Conservation (phyloP, 2,888 invertebrate species). For the Lepidocyrtinus sp. region DNA sequence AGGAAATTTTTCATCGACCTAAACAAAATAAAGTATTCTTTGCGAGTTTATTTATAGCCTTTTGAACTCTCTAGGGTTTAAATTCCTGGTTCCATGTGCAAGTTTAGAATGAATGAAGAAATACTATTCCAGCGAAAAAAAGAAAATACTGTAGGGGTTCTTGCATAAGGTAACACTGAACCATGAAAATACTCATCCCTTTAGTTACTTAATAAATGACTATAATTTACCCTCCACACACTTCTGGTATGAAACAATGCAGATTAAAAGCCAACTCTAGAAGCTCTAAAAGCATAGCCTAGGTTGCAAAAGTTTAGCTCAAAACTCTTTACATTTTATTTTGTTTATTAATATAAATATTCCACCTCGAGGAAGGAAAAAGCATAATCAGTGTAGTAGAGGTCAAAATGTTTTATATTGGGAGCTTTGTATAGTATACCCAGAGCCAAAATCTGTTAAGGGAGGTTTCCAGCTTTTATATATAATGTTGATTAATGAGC, state of each 20-base stretch:
- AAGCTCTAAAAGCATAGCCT: conserved; percentile 29
- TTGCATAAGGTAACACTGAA: conserved; percentile 45
- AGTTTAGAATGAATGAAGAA: conserved; percentile 15
- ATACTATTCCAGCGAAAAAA: conserved; percentile 5
- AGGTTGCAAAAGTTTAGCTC: too few relatives aligned
- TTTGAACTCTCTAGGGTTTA: conserved; percentile 53
- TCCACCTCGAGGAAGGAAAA: too few relatives aligned
- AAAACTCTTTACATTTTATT: too few relatives aligned
- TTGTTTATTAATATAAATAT: too few relatives aligned
- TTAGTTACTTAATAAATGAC: conserved; percentile 55
- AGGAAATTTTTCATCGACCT: too few relatives aligned
- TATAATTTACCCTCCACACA: conserved; percentile 56
- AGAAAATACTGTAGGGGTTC: too few relatives aligned
- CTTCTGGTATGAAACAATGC: too few relatives aligned
- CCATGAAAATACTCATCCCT: conserved; percentile 49
- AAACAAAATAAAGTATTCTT: conserved; percentile 43
- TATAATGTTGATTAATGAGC: conserved; percentile 67
- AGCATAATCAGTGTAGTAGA: too few relatives aligned
- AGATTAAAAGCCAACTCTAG: too few relatives aligned
- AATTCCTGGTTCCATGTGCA: conserved; percentile 41
- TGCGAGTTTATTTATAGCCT: conserved; percentile 41
- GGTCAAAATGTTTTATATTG: too few relatives aligned
- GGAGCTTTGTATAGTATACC: too few relatives aligned
- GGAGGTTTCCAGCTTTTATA: conserved; percentile 48
- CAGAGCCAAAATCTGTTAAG: conserved; percentile 43